Percentiles rank a stretch among this genome's conserved stretches.
Evolutionary conservation across 2,113 vertebrate species (phyloP).

Genomic region (Lathamus discolor): DNA sequence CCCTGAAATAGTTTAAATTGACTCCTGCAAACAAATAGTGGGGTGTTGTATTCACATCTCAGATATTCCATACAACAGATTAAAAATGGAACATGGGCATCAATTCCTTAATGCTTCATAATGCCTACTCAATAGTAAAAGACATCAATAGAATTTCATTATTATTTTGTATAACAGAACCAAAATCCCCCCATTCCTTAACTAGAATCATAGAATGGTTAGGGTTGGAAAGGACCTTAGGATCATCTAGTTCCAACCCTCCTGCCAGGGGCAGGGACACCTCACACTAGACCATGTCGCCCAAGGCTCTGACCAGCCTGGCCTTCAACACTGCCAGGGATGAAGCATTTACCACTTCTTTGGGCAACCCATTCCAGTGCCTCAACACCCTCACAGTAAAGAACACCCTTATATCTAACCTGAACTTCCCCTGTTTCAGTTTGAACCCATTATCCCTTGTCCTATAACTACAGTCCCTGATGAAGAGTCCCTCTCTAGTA

Average conservation of each 20-base stretch:
- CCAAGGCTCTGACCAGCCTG: not conserved
- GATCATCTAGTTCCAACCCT: not conserved
- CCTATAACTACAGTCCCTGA: not conserved
- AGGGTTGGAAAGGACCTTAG: not conserved
- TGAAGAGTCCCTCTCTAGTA: not conserved
- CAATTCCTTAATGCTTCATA: not conserved
- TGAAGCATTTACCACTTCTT: not conserved
- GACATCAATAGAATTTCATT: not conserved
- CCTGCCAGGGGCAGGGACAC: not conserved
- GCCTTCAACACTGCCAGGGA: not conserved
- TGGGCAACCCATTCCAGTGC: not conserved
- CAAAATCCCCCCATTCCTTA: not conserved
- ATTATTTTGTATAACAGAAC: not conserved
- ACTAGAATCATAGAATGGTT: not conserved
- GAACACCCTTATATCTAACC: not conserved
- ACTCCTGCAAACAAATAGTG: not conserved
- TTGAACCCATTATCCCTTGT: not conserved
- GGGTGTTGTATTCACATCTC: not conserved
- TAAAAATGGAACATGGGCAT: not conserved
- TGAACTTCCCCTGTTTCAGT: not conserved
- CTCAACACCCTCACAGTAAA: not conserved
- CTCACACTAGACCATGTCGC: not conserved
- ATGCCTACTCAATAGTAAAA: not conserved
- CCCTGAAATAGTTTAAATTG: not conserved
- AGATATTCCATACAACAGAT: not conserved